Conservation (phyloP, 2,888 invertebrate species). For the Rambutsinella grinnellia region DNA sequence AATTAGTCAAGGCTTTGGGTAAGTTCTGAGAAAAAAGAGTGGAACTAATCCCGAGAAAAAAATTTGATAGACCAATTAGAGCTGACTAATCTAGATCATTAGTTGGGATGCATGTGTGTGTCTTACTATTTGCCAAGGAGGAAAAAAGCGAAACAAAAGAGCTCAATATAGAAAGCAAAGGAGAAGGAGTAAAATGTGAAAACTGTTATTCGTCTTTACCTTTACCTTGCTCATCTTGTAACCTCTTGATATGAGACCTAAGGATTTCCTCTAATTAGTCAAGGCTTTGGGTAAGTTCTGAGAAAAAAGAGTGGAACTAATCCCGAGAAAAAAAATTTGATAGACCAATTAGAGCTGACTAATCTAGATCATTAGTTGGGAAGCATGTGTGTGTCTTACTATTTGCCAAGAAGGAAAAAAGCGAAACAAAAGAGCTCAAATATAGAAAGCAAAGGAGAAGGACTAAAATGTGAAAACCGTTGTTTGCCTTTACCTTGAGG, state of each 20-base stretch:
- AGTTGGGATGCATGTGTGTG: constrained; percentile 12
- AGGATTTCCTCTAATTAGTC: constrained; percentile 38
- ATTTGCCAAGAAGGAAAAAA: background rate
- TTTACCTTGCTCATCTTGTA: constrained; percentile 74
- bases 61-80: constrained; percentile 41
- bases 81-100: constrained; percentile 51
- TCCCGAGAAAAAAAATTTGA: constrained; percentile 5
- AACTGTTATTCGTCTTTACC: constrained; percentile 24
- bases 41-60: constrained; percentile 18
- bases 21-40: constrained; percentile 22
- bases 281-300: constrained; percentile 1
- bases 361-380: constrained; percentile 49
- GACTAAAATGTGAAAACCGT: background rate
- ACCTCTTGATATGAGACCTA: constrained; percentile 91
- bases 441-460: background rate
- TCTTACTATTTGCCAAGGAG: background rate
- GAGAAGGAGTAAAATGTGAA: background rate
- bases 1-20: constrained; percentile 30
- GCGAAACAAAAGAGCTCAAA: background rate
- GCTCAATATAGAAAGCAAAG: too few relatives aligned
- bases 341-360: constrained; percentile 47
- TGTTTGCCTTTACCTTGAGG: constrained; percentile 68
- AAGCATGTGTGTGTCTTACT: background rate
- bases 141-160: background rate
- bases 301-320: constrained; percentile 37